Evolutionary conservation across 2,888 invertebrate species (phyloP).

Genomic region (Tortricodes alternella): DNA sequence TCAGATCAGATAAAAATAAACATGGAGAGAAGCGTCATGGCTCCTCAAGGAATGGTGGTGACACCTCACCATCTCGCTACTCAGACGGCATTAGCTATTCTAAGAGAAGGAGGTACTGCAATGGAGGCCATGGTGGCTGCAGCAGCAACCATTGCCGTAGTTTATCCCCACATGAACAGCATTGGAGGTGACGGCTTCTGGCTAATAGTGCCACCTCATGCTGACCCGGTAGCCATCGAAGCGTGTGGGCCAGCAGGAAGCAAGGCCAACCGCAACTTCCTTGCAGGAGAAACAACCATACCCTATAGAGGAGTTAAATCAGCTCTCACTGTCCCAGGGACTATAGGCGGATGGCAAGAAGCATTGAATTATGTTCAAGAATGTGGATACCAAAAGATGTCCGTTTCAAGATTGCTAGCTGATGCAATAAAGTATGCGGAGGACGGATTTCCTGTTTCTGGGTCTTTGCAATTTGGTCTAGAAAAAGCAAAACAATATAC

Average conservation of each 20-base stretch:
- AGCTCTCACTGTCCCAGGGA: slow-evolving; percentile 68
- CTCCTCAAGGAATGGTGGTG: slow-evolving; percentile 67
- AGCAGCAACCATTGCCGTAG: slow-evolving; percentile 69
- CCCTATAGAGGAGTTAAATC: slow-evolving; percentile 63
- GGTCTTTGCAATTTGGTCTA: slow-evolving; percentile 42
- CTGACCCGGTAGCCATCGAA: slow-evolving; percentile 66
- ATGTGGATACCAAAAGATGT: slow-evolving; percentile 59
- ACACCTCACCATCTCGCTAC: slow-evolving; percentile 73
- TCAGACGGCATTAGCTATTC: slow-evolving; percentile 63
- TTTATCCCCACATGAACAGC: slow-evolving; percentile 72
- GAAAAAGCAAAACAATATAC: slow-evolving; percentile 22
- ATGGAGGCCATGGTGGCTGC: slow-evolving; percentile 73
- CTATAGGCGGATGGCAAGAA: slow-evolving; percentile 72
- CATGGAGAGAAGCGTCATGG: slow-evolving; percentile 54
- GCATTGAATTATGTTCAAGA: slow-evolving; percentile 66
- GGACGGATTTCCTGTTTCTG: slow-evolving; percentile 60
- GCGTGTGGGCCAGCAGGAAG: slow-evolving; percentile 69
- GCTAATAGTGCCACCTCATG: slow-evolving; percentile 68
- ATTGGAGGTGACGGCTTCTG: slow-evolving; percentile 74
- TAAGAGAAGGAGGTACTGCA: slow-evolving; percentile 69
- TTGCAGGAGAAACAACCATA: slow-evolving; percentile 49
- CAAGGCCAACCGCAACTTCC: slow-evolving; percentile 58
- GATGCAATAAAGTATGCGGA: slow-evolving; percentile 71
- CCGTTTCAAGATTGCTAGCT: slow-evolving; percentile 53
- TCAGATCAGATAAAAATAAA: slow-evolving; percentile 35